Base-by-base conservation (phyloP, 2,888 invertebrate species). In the Oxystoma pomonae region DNA sequence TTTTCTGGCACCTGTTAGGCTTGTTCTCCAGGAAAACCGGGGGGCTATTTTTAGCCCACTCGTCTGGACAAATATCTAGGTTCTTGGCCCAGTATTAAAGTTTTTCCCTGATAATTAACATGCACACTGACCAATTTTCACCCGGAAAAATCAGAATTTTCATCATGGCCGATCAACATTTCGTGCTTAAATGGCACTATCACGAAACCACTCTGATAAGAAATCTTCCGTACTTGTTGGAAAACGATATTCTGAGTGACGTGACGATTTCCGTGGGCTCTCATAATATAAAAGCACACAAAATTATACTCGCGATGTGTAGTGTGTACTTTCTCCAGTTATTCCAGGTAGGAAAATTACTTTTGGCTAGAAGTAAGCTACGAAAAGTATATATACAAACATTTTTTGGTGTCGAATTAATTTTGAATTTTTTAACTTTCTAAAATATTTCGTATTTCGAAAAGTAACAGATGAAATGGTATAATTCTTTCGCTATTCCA, bases 251-350 rank as follows among this genome's bases (percentile, higher is more conserved):
- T 78, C 83, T 94, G 73, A 91, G 93, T 61, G 94, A 94, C 80
- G 92, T 94, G 58, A 94, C 94, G 12, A 83, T 95, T 57, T 92
- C 92, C 68, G 94, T 94, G 2, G 92, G 90, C 71, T 91, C 92
- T 19, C 87, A 90, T 66, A 88, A 89, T n/a, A 83, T 95, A 69
- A 89, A 89, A 73, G 95, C 94, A 1, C 95, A 95, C 80, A 87
- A 89, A 74, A 87, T 95, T 59, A 91, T 95, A 59, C 82, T 95
- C 62, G 94, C 94, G 20, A 92, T 94, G 68, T 94, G 95, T 81
- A 94, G 94, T 80, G 89, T 90, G 70, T 95, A 95, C 82, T 95
- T 95, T 80, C 89, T 92, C 73, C 92, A 93, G 75, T 83, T 94
- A 67, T 94, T 94, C 82, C 90, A 90, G 87, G 91, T 90, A 80